A percentile compares a stretch with the other conserved stretches of the same genome.
These are phyloP conservation scores for Gephyroberyx darwinii DNA, from an alignment of 2,797 vertebrate genomes.

Conservation along the genomic window DNA sequence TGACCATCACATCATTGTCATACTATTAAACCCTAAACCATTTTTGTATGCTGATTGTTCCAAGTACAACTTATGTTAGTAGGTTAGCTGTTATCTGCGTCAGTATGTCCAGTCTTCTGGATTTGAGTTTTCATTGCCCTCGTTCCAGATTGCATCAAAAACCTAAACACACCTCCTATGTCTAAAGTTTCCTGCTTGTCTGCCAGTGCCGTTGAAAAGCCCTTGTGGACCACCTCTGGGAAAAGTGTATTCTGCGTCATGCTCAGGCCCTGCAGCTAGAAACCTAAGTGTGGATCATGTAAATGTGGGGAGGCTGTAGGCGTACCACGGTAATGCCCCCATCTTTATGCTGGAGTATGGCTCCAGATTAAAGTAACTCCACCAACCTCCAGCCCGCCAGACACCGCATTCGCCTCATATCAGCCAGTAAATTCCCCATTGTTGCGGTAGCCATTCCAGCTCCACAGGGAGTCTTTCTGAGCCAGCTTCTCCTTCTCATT, in stretches of 20 bases:
- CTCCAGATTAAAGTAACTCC: constrained; percentile 91
- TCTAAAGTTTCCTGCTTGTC: constrained; percentile 22
- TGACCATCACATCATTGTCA: not conserved
- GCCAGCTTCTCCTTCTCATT: constrained; percentile 72
- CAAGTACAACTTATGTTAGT: not conserved
- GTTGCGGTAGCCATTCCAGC: constrained; percentile 65
- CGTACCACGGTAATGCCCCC: constrained; percentile 86
- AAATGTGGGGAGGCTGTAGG: constrained; percentile 74
- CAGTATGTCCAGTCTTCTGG: not conserved
- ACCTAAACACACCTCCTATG: constrained; percentile 8
- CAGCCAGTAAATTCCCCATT: constrained; percentile 76
- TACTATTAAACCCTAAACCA: not conserved
- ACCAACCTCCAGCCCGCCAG: constrained; percentile 62
- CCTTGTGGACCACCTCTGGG: constrained; percentile 68
- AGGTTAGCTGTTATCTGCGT: not conserved
- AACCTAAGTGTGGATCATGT: constrained; percentile 84
- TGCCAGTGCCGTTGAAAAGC: constrained; percentile 51
- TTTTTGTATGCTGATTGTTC: not conserved
- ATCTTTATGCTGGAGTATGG: constrained; percentile 91
- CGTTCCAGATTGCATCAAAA: constrained; percentile 11
- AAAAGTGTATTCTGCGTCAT: constrained; percentile 80
- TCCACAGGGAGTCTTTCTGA: constrained; percentile 74
- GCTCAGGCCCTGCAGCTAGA: constrained; percentile 72
- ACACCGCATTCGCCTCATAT: constrained; percentile 65
- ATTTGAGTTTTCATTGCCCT: constrained; percentile 11